Percentiles rank a stretch among this genome's conserved stretches.
Evolutionary conservation across 2,797 vertebrate genomes (phyloP).

Genomic region (Ctenochaetus hawaiiensis): DNA sequence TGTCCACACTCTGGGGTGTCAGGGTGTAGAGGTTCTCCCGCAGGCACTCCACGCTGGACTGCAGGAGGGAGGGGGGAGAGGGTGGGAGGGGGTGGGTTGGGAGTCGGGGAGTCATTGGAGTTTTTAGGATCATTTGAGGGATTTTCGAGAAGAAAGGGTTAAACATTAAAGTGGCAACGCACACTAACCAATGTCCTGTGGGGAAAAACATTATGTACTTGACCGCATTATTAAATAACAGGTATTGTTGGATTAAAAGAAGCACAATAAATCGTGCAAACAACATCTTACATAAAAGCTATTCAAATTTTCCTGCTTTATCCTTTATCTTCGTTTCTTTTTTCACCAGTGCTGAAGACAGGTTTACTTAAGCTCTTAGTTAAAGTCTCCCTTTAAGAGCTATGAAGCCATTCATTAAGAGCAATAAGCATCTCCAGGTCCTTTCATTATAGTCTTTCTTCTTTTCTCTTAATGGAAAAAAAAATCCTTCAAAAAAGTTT

Average conservation of each 20-base stretch:
- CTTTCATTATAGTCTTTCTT: conserved; percentile 50
- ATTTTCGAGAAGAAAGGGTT: conserved; percentile 56
- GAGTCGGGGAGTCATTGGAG: background rate
- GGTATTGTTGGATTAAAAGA: conserved; percentile 1
- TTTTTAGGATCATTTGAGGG: conserved; percentile 40
- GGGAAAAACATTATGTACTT: background rate
- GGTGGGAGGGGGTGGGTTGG: background rate
- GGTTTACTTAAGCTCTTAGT: conserved; percentile 40
- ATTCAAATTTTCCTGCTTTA: conserved; percentile 8
- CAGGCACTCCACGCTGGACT: conserved; percentile 93
- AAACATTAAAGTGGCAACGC: background rate
- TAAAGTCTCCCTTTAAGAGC: conserved; percentile 35
- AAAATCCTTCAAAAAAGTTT: conserved; percentile 19
- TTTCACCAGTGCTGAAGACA: conserved; percentile 16
- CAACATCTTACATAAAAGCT: conserved; percentile 28
- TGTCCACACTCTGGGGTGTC: conserved; percentile 88
- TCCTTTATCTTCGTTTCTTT: conserved; percentile 19
- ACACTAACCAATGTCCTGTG: background rate
- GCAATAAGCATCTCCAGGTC: conserved; percentile 20
- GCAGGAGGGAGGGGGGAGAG: conserved; percentile 3
- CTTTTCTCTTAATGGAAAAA: conserved; percentile 24
- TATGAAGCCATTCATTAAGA: conserved; percentile 42
- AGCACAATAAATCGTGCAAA: conserved; percentile 25
- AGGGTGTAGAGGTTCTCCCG: conserved; percentile 90
- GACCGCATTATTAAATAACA: conserved; percentile 24